Evolutionary conservation across 1,140 invertebrate species (phyloP), one percentile per base, ranked within the genome.

Genomic region (Aphelinus certus): DNA sequence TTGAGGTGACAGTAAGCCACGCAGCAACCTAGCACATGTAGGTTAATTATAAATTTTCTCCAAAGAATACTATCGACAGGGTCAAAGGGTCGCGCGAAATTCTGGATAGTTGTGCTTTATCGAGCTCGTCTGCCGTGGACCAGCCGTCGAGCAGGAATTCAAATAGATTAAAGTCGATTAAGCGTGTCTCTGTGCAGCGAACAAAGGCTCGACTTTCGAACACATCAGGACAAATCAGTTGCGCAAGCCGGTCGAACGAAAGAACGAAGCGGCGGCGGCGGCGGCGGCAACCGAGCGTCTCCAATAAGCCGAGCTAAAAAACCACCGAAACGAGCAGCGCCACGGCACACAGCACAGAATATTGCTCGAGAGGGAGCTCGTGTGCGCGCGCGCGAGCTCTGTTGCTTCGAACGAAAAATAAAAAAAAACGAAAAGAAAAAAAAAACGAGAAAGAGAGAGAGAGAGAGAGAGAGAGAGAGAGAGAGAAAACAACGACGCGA

Each of bases 221-320:
- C 57, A 72, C 80, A 81, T 81, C 79, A 77, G 75, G 80, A 83
- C 81, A 82, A 84, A 82, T 84, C 80, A 77, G 81, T 85, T 85
- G 80, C 82, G 81, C 82, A 85, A 84, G 77, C 71, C 57, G 43
- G 3, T 3, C 49, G 43, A 6, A 63, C 3, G 47, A 61, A 3
- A 42, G 2, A n/a, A 10, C 9, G 9, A 26, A 42, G 5, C 10
- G 48, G 7, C 62, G 26, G 26, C 26, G 0, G 0, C 26, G 7
- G 5, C 10, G 48, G 7, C 62, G 26, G 26, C 26, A 26, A 26
- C 26, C 26, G 26, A 26, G 26, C 26, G 26, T 26, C 26, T 26
- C 26, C 26, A 26, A 26, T 26, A 26, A 26, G 26, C 26, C 26
- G 26, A 26, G 26, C 26, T 26, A 26, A 26, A 26, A 26, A 26